Percentiles rank a stretch among this genome's conserved stretches.
Evolutionary conservation across 2,888 invertebrate genomes (phyloP).

Genomic region (Rosalia funebris): DNA sequence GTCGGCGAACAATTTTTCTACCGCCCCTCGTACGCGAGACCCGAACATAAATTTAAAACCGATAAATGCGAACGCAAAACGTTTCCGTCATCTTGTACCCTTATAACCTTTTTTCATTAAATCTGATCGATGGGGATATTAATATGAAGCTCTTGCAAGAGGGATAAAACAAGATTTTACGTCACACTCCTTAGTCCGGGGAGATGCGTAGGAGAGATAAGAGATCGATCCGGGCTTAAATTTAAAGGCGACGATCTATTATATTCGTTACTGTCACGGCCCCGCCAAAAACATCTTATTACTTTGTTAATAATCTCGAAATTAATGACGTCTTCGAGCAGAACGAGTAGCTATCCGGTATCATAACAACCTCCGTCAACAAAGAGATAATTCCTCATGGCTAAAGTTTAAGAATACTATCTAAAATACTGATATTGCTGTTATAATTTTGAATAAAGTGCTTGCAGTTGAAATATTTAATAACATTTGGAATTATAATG

Average conservation of each 20-base stretch:
- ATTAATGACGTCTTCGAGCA: not conserved
- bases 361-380: too few species aligned
- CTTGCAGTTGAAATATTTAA: too few species aligned
- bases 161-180: constrained; percentile 1
- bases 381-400: too few species aligned
- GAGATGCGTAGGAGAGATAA: constrained; percentile 6
- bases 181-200: not conserved
- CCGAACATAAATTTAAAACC: too few species aligned
- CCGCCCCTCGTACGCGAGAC: too few species aligned
- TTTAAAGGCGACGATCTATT: constrained; percentile 2
- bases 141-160: constrained; percentile 7
- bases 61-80: not conserved
- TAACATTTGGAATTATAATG: too few species aligned
- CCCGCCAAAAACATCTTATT: not conserved
- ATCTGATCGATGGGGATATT: constrained; percentile 5
- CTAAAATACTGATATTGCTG: too few species aligned
- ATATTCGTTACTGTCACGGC: not conserved
- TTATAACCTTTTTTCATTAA: not conserved
- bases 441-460: too few species aligned
- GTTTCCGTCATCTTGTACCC: not conserved
- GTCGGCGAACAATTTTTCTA: too few species aligned
- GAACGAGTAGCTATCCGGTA: too few species aligned
- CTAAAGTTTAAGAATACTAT: too few species aligned
- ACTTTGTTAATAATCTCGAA: not conserved
- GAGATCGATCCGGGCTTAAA: not conserved